Conservation (phyloP, 2,888 invertebrate genomes). For the Aporophyla nigra region DNA sequence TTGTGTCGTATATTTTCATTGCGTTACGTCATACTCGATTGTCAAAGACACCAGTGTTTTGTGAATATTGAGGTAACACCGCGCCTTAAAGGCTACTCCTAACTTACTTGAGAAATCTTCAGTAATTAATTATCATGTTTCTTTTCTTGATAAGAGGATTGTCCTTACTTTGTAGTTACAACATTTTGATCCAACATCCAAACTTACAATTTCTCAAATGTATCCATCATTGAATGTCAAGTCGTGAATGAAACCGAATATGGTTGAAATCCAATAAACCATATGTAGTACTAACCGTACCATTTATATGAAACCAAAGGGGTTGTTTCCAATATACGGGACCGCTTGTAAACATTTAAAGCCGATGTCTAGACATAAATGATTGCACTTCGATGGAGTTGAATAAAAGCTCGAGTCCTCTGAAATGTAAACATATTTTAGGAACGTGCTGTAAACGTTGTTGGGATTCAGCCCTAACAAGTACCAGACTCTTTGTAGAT, state of each 20-base stretch:
- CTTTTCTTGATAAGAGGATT: neutral
- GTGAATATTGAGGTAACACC: too few species aligned
- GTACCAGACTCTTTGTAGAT: constrained; percentile 2
- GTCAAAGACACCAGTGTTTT: too few species aligned
- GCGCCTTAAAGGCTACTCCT: neutral
- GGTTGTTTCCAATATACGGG: constrained; percentile 54
- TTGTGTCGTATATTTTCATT: too few species aligned
- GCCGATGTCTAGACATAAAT: constrained; percentile 56
- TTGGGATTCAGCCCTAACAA: constrained; percentile 15
- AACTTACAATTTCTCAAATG: neutral
- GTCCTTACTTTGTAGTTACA: neutral
- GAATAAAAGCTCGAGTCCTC: constrained; percentile 33
- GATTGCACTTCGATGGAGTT: constrained; percentile 55
- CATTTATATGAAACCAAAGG: constrained; percentile 52
- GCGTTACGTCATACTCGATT: too few species aligned
- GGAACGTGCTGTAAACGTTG: constrained; percentile 26
- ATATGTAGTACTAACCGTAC: constrained; percentile 14
- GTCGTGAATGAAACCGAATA: constrained; percentile 20
- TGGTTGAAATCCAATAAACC: constrained; percentile 38
- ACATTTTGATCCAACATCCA: too few species aligned
- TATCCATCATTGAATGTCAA: constrained; percentile 22
- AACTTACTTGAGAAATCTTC: neutral
- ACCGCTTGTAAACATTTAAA: constrained; percentile 52
- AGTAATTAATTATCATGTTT: neutral
- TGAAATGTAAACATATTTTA: constrained; percentile 53